These are phyloP conservation scores for Himalopsyche tibetana DNA, from an alignment of 2,888 invertebrate species.

Conservation along the genomic window DNA sequence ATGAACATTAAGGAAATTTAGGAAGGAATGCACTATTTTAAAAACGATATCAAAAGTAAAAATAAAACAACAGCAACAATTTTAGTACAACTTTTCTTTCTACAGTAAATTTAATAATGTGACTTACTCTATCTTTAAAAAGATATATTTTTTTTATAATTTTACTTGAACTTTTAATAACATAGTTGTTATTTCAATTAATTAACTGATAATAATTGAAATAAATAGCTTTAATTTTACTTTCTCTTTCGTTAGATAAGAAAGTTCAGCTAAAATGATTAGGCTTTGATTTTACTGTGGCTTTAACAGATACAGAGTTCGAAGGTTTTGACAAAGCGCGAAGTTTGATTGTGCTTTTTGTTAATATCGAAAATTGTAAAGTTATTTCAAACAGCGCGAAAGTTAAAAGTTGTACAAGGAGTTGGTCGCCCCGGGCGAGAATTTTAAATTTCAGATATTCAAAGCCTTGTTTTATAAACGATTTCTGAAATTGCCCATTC, in stretches of 20 bases:
- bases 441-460: conserved; percentile 38
- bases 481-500: conserved; percentile 18
- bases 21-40: no score
- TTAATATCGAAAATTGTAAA: conserved; percentile 54
- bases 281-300: not conserved
- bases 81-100: no score
- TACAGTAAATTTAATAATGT: no score
- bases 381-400: conserved; percentile 48
- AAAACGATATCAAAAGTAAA: no score
- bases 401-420: conserved; percentile 41
- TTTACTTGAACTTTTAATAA: no score
- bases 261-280: not conserved
- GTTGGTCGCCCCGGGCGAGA: conserved; percentile 24
- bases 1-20: no score
- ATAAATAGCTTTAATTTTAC: no score
- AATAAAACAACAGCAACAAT: no score
- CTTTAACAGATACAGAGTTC: not conserved
- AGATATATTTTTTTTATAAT: no score
- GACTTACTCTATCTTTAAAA: no score
- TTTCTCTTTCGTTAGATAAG: not conserved
- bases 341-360: conserved; percentile 46
- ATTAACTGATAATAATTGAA: no score
- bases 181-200: no score
- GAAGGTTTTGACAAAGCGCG: conserved; percentile 22
- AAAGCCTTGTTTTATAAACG: conserved; percentile 2